Conservation (phyloP, 2,888 invertebrate species). For the Acanthosoma haemorrhoidale region DNA sequence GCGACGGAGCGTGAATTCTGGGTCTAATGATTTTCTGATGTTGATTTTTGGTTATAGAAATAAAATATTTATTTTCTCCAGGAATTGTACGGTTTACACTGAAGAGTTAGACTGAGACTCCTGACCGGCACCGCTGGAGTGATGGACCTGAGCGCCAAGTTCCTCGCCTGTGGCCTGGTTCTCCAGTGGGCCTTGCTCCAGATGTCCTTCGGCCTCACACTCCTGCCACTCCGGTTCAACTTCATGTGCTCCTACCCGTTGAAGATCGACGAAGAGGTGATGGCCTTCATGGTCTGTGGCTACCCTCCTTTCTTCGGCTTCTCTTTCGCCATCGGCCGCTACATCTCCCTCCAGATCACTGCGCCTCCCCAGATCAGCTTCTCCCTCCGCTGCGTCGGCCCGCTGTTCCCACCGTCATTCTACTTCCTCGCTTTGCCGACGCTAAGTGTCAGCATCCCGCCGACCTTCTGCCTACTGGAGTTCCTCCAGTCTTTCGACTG, state of each 20-base stretch:
- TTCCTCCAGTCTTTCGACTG: neutral
- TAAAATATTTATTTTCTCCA: no score
- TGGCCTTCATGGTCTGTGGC: neutral
- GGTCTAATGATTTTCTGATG: no score
- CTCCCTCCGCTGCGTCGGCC: neutral
- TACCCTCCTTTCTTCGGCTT: neutral
- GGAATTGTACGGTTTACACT: no score
- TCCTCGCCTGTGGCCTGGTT: neutral
- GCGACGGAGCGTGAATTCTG: no score
- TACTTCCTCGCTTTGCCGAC: neutral
- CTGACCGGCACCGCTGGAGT: neutral
- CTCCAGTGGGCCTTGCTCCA: neutral
- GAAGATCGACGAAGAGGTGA: neutral
- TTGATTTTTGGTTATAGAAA: no score
- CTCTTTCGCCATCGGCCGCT: neutral
- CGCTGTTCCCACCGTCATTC: neutral
- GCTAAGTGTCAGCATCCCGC: neutral
- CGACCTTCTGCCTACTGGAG: neutral
- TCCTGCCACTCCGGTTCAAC: neutral
- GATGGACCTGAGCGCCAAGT: neutral
- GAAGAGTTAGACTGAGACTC: neutral
- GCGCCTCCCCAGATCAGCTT: neutral
- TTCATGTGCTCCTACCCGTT: neutral
- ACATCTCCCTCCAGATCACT: neutral
- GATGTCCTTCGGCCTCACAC: neutral